Evolutionary conservation across 2,888 invertebrate species (phyloP).

Genomic region (Drosophila borborema): DNA sequence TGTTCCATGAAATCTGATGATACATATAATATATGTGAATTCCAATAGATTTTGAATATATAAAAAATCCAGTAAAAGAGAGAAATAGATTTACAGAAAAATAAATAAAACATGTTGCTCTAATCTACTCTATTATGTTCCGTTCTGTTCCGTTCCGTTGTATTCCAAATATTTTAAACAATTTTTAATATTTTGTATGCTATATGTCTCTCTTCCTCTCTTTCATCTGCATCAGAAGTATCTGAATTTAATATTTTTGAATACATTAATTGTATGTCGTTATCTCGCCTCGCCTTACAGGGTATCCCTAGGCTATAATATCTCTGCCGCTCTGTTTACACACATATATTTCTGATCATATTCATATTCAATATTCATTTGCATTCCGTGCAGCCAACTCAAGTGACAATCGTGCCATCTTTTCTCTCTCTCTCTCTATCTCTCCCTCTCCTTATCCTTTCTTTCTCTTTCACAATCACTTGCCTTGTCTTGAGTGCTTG

Average conservation of each 20-base stretch:
- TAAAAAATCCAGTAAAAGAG: too few relatives aligned
- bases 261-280: too few relatives aligned
- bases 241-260: too few relatives aligned
- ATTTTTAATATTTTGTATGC: too few relatives aligned
- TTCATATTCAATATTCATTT: slow-evolving; percentile 59
- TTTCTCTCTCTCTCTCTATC: slow-evolving; percentile 14
- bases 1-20: neutral
- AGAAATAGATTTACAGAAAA: too few relatives aligned
- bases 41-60: neutral
- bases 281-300: neutral
- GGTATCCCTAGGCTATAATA: neutral
- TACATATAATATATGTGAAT: neutral
- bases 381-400: slow-evolving; percentile 66
- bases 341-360: slow-evolving; percentile 35
- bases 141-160: too few relatives aligned
- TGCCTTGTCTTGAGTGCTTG: slow-evolving; percentile 39
- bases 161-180: too few relatives aligned
- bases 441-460: neutral
- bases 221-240: neutral
- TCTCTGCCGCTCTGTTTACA: neutral
- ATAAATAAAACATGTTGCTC: too few relatives aligned
- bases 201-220: too few relatives aligned
- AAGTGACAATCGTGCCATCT: slow-evolving; percentile 52
- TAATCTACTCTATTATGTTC: too few relatives aligned
- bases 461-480: slow-evolving; percentile 2